These are phyloP conservation scores for Tethea ocularis DNA, from an alignment of 2,888 invertebrate species.

Conservation along the genomic window DNA sequence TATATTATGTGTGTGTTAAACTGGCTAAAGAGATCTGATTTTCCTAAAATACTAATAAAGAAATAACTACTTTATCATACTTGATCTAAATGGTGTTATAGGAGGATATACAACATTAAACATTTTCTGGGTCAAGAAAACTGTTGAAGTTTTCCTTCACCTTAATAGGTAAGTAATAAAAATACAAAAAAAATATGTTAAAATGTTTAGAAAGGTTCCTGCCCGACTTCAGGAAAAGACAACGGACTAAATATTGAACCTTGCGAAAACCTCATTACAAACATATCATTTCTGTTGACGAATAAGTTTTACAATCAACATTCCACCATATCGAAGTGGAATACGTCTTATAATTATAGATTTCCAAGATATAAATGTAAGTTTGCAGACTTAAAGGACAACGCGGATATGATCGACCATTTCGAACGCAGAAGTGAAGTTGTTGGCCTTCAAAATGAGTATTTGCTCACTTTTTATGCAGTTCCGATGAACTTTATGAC, in stretches of 20 bases:
- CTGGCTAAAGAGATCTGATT: not conserved
- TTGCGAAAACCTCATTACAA: slow-evolving; percentile 44
- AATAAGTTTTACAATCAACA: slow-evolving; percentile 18
- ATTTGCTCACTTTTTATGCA: slow-evolving; percentile 41
- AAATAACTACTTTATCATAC: not conserved
- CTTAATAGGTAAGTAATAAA: not conserved
- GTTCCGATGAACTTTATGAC: slow-evolving; percentile 20
- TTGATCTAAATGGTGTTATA: no score
- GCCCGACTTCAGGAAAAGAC: slow-evolving; percentile 46
- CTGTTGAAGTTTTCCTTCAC: slow-evolving; percentile 4
- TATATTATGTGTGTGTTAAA: not conserved
- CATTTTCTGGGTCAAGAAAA: not conserved
- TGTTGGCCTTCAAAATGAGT: slow-evolving; percentile 66
- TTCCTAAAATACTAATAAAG: no score
- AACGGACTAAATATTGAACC: slow-evolving; percentile 44
- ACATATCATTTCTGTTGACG: slow-evolving; percentile 24
- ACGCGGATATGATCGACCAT: slow-evolving; percentile 72
- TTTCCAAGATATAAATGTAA: slow-evolving; percentile 30
- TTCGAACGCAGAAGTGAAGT: slow-evolving; percentile 66
- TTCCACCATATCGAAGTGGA: slow-evolving; percentile 33
- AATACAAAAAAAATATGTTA: slow-evolving; percentile 12
- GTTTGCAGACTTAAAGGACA: slow-evolving; percentile 41
- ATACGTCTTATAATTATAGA: slow-evolving; percentile 28
- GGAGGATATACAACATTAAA: not conserved
- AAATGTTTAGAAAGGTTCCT: slow-evolving; percentile 39